Base-by-base conservation (phyloP, 2,888 invertebrate genomes). In the Microctonus aethiopoides region DNA sequence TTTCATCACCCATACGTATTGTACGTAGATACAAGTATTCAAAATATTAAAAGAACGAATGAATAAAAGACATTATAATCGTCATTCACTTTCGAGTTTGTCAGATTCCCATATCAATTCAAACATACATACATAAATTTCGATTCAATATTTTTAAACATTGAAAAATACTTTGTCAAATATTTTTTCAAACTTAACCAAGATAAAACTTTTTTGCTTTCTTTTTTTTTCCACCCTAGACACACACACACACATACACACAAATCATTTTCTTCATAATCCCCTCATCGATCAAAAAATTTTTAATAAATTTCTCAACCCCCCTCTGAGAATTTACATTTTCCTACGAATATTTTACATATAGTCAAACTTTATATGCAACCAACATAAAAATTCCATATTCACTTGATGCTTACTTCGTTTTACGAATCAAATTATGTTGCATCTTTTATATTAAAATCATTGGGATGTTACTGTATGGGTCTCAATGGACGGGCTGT, bases 281-380 rank as follows among this genome's bases (percentile, higher is more conserved):
- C 46, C 16, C 16, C 46, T 46, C 54, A 54, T 26, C 54, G 54
- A 54, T 54, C 54, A 54, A 54, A 54, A 54, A 22, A 26, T 24
- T 54, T 54, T 24, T 54, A 54, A 54, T 54, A 24, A 13, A 54
- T 54, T 54, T 26, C 24, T 54, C 26, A 3, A 52, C 22, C 11
- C 26, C 24, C 11, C 11, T 13, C n/a, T 2, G 54, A 54, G 26
- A 24, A 54, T 54, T 24, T 10, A 13, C 24, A 9, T 22, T 26
- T 54, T 9, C 3, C 26, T 13, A 26, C 26, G 54, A 54, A 54
- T 24, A 54, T 46, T 46, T 46, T 9, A 46, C 7, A 16, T 16
- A 16, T 46, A 16, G 46, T 46, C 46, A 46, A 46, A 46, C 46
- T 46, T 46, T 46, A 20, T 46, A 46, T n/a, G 16, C 16, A 4